These are phyloP conservation scores for Saimiri boliviensis DNA, from an alignment of 2,113 vertebrate species.

Conservation along the genomic window DNA sequence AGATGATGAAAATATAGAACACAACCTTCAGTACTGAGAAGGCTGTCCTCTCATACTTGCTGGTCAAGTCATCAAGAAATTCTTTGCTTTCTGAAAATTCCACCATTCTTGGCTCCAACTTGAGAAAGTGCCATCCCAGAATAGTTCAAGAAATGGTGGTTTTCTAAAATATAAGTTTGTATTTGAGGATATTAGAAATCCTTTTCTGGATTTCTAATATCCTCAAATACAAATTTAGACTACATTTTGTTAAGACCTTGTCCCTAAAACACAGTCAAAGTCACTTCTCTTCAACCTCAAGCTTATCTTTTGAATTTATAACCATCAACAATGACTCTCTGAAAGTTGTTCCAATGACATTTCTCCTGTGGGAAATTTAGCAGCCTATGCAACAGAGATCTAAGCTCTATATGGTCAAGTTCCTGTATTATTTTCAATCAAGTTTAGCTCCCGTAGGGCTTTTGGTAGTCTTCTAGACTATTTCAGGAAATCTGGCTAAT, in stretches of 20 bases:
- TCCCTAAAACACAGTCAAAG: neutral
- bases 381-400: neutral
- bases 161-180: too few species aligned
- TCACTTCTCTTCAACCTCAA: neutral
- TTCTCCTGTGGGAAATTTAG: neutral
- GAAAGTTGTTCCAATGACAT: neutral
- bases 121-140: neutral
- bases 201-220: neutral
- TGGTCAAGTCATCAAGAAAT: neutral
- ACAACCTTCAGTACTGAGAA: neutral
- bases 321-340: neutral
- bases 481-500: neutral
- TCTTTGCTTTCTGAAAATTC: neutral
- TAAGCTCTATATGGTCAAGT: neutral
- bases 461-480: neutral
- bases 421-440: neutral
- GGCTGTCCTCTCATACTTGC: neutral
- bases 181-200: too few species aligned
- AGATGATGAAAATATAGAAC: neutral
- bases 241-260: neutral
- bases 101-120: neutral
- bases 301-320: neutral
- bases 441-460: neutral
- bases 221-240: neutral
- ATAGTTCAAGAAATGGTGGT: neutral